These are phyloP conservation scores for Lampropteryx suffumata DNA, from an alignment of 2,888 invertebrate genomes.

Conservation along the genomic window DNA sequence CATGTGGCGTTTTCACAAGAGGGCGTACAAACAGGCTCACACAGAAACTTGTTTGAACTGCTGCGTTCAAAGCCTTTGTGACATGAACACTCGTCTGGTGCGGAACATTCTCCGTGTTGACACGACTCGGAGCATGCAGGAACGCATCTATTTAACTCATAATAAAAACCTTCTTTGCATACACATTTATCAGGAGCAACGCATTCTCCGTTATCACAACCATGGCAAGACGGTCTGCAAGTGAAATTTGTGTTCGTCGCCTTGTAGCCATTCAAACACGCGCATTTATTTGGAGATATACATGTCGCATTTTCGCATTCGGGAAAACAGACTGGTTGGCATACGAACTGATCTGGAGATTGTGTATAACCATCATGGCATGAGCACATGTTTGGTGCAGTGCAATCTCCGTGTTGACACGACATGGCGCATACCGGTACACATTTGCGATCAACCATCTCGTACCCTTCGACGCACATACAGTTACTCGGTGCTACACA, in stretches of 20 bases:
- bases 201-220: conserved; percentile 41
- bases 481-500: conserved; percentile 44
- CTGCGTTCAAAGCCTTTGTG: conserved; percentile 32
- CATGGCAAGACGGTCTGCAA: conserved; percentile 37
- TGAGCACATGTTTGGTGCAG: conserved; percentile 64
- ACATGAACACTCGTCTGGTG: conserved; percentile 53
- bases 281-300: conserved; percentile 62
- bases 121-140: conserved; percentile 34
- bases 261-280: conserved; percentile 64
- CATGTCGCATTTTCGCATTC: conserved; percentile 39
- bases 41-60: conserved; percentile 3
- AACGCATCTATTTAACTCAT: conserved; percentile 24
- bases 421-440: conserved; percentile 33
- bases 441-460: conserved; percentile 31
- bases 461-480: conserved; percentile 35
- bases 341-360: conserved; percentile 18
- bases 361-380: conserved; percentile 61
- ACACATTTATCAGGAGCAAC: conserved; percentile 35
- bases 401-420: conserved; percentile 52
- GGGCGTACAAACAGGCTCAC: conserved; percentile 21
- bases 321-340: conserved; percentile 29
- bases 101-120: conserved; percentile 50
- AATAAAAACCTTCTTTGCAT: conserved; percentile 31
- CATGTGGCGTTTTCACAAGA: conserved; percentile 23
- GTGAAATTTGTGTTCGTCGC: conserved; percentile 18